Base-by-base conservation (phyloP, 1,140 invertebrate genomes). In the Gerris buenoi region DNA sequence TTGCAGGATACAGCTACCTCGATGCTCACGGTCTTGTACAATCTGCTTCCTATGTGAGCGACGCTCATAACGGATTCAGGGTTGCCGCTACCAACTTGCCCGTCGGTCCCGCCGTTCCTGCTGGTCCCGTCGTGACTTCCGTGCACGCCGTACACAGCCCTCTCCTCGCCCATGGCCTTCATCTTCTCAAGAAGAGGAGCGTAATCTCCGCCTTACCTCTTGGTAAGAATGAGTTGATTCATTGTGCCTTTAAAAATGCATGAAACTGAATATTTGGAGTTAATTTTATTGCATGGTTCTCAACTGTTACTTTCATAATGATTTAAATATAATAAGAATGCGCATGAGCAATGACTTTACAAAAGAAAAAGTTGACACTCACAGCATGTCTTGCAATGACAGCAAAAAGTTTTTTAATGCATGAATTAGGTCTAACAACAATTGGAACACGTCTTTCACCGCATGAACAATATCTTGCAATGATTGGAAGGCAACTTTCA, bases 21-120 rank as follows among this genome's bases (percentile, higher is more conserved):
- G 87, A 89, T 73, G 82, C 83, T 14, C 81, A 87, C 73, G 86
- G 86, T 1, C 75, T 85, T 27, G 71, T 86, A 2, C 86, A 88
- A 74, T 82, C 81, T 25, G 83, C 85, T 25, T 78, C 81, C 65
- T 88, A 88, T 74, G 79, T 86, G 27, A 81, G 86, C 33, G 85
- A 88, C 78, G 79, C 81, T 2, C 77, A 79, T 46, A 79, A 84
- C 71, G 86, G 86, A 65, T 88, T 88, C 77, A 78, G 85, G 71
- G 79, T 80, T n/a, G 74, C 83, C 25, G 85, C 82, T 27, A 85
- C 84, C 29, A 86, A 87, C 75, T 72, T 87, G 58, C 85, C 68
- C 1, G 60, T 63, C 26, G 60, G 29, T 2, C 59, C 64, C 18
- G 68, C 58, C 10, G 28, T 63, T 18, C 23, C 65, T 18, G 80